Conservation (phyloP, 1,140 invertebrate species). For the Hirudo medicinalis region DNA sequence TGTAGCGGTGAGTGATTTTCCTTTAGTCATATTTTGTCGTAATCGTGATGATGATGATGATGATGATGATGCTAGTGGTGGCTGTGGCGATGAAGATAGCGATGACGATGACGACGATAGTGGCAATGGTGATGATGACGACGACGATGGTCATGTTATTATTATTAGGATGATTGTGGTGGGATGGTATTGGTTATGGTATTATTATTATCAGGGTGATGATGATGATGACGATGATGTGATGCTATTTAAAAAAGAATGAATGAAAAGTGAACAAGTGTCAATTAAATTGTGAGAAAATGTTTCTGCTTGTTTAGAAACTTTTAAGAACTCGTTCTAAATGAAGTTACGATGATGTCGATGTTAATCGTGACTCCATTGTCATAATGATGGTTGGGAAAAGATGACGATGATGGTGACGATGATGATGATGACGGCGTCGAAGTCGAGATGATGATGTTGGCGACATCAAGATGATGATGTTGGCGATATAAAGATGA, state of each 20-base stretch:
- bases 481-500: too few relatives aligned
- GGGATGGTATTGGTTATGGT: background rate
- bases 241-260: background rate
- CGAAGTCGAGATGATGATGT: too few relatives aligned
- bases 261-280: background rate
- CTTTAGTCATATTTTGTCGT: background rate
- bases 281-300: background rate
- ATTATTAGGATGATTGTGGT: background rate
- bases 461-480: too few relatives aligned
- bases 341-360: background rate
- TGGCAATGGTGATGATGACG: background rate
- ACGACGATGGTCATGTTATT: too few relatives aligned
- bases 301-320: background rate
- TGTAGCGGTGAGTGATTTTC: background rate
- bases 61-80: background rate
- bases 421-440: background rate
- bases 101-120: too few relatives aligned
- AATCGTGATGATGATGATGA: background rate
- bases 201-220: background rate
- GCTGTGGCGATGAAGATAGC: background rate
- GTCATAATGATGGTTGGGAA: background rate
- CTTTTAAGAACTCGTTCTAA: background rate
- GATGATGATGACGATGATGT: background rate
- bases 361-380: background rate
- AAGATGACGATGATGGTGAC: background rate